Percentiles rank a stretch among this genome's conserved stretches.
Evolutionary conservation across 1,140 invertebrate species (phyloP).

Genomic region (Brachionus manjavacas): DNA sequence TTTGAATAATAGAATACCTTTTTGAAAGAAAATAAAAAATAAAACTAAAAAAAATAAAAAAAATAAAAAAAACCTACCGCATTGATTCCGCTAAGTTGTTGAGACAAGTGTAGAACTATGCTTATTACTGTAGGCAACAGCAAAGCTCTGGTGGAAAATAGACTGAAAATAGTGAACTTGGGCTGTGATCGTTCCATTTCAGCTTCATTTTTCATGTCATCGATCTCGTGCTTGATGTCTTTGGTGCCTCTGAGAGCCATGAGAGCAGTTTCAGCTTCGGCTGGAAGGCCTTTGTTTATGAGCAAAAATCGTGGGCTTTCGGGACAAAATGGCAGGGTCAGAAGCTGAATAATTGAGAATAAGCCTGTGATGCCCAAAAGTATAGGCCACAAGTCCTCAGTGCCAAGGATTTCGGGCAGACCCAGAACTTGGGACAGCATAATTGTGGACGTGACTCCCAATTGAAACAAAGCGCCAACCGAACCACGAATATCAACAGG

Average conservation of each 20-base stretch:
- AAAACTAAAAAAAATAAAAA: neutral
- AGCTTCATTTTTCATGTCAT: slow-evolving; percentile 48
- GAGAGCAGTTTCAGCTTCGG: slow-evolving; percentile 75
- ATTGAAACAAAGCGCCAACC: slow-evolving; percentile 76
- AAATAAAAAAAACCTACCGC: slow-evolving; percentile 54
- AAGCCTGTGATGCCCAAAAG: slow-evolving; percentile 69
- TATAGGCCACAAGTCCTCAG: slow-evolving; percentile 78
- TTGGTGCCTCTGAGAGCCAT: slow-evolving; percentile 44
- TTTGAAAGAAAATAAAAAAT: slow-evolving; percentile 72
- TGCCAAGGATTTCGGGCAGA: slow-evolving; percentile 84
- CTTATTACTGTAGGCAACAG: slow-evolving; percentile 75
- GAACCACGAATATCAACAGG: slow-evolving; percentile 82
- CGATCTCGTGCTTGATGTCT: slow-evolving; percentile 49
- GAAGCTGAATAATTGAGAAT: slow-evolving; percentile 80
- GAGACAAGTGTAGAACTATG: slow-evolving; percentile 76
- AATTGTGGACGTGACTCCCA: slow-evolving; percentile 83
- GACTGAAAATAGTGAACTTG: neutral
- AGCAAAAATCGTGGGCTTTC: slow-evolving; percentile 85
- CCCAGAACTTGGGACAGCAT: slow-evolving; percentile 80
- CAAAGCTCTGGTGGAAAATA: slow-evolving; percentile 58
- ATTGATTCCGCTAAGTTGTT: slow-evolving; percentile 80
- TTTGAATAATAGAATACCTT: slow-evolving; percentile 69
- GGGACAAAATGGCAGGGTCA: slow-evolving; percentile 84
- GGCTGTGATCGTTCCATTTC: slow-evolving; percentile 44
- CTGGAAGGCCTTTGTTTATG: slow-evolving; percentile 85